phyloP scores from a whole-genome alignment of 2,888 invertebrate species.

The Lagria hirta region DNA sequence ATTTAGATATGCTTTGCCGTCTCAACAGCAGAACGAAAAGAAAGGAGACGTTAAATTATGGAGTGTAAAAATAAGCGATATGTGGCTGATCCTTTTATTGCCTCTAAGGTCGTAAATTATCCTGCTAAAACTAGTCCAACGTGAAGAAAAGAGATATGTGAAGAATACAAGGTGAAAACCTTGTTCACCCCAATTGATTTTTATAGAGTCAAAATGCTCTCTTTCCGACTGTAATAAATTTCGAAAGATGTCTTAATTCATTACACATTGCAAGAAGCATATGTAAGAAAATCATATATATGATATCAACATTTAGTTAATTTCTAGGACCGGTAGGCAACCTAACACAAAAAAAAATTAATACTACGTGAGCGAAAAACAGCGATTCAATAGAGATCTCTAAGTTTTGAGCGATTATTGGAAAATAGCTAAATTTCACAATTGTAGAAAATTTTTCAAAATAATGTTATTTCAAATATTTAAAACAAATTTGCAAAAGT shows the following conservation, averaged over 20 bases:
- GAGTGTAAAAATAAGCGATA: slow-evolving; percentile 53
- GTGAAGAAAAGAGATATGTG: slow-evolving; percentile 37
- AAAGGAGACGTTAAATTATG: slow-evolving; percentile 49
- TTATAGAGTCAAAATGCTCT: slow-evolving; percentile 10
- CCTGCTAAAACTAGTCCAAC: slow-evolving; percentile 38
- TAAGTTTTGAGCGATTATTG: no score
- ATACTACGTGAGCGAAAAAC: no score
- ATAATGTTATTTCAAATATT: no score
- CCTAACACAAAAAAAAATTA: no score
- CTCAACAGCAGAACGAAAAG: slow-evolving; percentile 35
- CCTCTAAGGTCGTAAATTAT: slow-evolving; percentile 47
- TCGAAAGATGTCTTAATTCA: background rate
- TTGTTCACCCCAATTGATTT: slow-evolving; percentile 21
- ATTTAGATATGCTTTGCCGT: slow-evolving; percentile 44
- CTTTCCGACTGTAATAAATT: slow-evolving; percentile 7
- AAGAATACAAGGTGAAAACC: slow-evolving; percentile 24
- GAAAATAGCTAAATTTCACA: no score
- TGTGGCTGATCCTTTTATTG: slow-evolving; percentile 52
- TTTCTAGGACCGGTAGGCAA: no score
- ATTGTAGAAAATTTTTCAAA: no score
- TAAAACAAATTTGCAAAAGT: no score
- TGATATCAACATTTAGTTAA: no score
- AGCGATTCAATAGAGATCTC: no score
- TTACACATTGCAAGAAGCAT: background rate
- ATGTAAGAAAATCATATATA: no score